phyloP scores from a whole-genome alignment of 2,888 invertebrate genomes.

The Zygogramma bicolorata region DNA sequence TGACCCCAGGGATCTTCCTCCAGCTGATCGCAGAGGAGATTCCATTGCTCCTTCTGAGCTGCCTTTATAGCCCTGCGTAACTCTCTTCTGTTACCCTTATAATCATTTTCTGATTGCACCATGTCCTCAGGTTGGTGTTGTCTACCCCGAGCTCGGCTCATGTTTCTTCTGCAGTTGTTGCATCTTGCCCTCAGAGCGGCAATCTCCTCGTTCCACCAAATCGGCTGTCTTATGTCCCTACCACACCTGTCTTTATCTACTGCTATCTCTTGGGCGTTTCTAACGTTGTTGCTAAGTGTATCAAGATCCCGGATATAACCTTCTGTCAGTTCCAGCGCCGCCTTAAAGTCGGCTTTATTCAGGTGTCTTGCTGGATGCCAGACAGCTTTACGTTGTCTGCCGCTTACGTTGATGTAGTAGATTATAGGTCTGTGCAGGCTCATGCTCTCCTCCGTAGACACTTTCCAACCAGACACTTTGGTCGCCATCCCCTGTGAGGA shows the following conservation, averaged over 20 bases:
- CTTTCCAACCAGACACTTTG: background rate
- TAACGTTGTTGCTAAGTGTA: background rate
- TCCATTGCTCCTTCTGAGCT: background rate
- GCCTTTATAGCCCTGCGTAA: background rate
- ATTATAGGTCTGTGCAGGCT: constrained; percentile 9
- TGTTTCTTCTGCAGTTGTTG: background rate
- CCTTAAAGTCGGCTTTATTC: background rate
- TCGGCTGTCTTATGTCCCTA: background rate
- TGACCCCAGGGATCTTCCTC: background rate
- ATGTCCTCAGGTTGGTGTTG: background rate
- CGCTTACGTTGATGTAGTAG: background rate
- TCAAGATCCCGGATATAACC: background rate
- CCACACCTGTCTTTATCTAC: background rate
- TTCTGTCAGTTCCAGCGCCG: background rate
- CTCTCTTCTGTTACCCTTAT: background rate
- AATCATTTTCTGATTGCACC: background rate
- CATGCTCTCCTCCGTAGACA: background rate
- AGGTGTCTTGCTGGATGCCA: background rate
- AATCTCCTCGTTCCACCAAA: background rate
- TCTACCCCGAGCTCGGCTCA: background rate
- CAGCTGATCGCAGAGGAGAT: background rate
- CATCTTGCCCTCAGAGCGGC: background rate
- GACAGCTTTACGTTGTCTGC: background rate
- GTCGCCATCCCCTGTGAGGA: background rate
- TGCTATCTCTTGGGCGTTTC: background rate